Evolutionary conservation across 2,113 vertebrate species (phyloP).

Genomic region (Dromaius novaehollandiae): DNA sequence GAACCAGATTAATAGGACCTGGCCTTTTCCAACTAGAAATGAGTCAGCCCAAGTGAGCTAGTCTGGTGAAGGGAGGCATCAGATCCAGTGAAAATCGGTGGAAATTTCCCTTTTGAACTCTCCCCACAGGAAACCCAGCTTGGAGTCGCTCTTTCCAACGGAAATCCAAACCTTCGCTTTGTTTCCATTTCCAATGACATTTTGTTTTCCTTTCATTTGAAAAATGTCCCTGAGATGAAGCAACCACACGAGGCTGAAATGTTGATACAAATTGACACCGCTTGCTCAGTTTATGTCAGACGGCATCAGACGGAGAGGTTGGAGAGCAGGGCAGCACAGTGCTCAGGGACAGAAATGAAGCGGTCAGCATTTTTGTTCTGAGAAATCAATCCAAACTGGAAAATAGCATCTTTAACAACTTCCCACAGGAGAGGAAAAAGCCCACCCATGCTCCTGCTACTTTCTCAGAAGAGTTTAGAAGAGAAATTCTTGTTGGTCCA

Average conservation of each 20-base stretch:
- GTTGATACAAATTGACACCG: rapidly evolving
- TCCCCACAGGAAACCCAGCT: neutral
- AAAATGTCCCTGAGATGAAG: rapidly evolving
- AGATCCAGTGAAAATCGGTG: rapidly evolving
- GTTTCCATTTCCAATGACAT: neutral
- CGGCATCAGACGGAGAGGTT: rapidly evolving
- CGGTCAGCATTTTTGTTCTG: neutral
- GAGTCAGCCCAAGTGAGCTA: rapidly evolving
- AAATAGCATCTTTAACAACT: neutral
- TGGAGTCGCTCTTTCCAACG: neutral
- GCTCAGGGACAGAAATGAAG: neutral
- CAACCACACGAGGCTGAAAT: rapidly evolving
- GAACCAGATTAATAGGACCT: rapidly evolving
- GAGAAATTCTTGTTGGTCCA: neutral
- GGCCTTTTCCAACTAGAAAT: rapidly evolving
- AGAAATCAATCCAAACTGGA: neutral
- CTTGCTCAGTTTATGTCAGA: neutral
- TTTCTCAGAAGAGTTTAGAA: neutral
- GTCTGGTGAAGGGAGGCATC: no score
- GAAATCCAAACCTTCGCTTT: rapidly evolving
- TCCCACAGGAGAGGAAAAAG: neutral
- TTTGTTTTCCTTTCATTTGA: rapidly evolving
- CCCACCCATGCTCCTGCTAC: no score
- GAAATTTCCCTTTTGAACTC: neutral
- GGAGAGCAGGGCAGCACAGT: neutral